Evolutionary conservation across 2,797 vertebrate species (phyloP).

Genomic region (Heteromormyrus szaboi): DNA sequence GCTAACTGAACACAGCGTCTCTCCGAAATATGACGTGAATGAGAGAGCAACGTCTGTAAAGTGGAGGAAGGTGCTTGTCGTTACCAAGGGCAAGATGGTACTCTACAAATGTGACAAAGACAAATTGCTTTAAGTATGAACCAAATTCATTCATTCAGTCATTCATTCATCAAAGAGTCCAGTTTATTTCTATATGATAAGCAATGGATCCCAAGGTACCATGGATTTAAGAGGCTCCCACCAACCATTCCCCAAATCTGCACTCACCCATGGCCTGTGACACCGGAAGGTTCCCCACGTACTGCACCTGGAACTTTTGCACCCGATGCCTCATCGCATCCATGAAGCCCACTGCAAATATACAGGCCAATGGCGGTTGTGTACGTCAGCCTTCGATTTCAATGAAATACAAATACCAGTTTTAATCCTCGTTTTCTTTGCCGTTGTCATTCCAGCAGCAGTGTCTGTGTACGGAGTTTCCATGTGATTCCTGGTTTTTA

Average conservation of each 20-base stretch:
- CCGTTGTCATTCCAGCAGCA: background rate
- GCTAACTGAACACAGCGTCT: background rate
- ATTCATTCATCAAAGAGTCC: background rate
- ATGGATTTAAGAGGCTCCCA: background rate
- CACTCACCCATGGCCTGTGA: slow-evolving; percentile 83
- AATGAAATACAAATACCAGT: background rate
- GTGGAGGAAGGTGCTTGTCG: background rate
- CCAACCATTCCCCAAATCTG: background rate
- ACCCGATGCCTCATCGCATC: slow-evolving; percentile 74
- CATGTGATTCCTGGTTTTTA: background rate
- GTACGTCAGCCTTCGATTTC: background rate
- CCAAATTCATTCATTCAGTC: background rate
- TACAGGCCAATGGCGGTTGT: background rate
- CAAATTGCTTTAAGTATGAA: background rate
- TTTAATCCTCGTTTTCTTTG: background rate
- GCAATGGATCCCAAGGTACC: background rate
- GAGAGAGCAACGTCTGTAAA: background rate
- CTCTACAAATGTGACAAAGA: background rate
- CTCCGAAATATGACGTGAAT: background rate
- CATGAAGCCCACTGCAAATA: slow-evolving; percentile 70
- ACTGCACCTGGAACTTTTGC: slow-evolving; percentile 83
- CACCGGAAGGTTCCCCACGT: slow-evolving; percentile 81
- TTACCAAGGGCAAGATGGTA: background rate
- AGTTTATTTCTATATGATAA: background rate
- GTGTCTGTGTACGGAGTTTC: background rate